These are phyloP conservation scores for Eolophus roseicapilla DNA, from an alignment of 2,113 vertebrate genomes.

Conservation along the genomic window DNA sequence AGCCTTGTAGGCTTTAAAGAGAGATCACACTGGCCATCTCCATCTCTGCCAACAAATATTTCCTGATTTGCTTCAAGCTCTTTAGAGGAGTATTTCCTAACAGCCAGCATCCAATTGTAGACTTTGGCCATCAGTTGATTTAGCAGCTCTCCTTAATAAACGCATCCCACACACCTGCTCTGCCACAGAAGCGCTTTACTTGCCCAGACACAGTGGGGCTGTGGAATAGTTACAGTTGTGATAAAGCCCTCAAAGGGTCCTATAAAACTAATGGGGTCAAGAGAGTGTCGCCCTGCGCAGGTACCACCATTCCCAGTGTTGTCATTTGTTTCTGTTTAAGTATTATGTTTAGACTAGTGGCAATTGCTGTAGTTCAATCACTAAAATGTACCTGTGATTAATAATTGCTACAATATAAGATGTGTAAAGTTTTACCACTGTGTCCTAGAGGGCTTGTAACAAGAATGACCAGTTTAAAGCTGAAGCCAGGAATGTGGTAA, in stretches of 20 bases:
- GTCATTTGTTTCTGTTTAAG: constrained; percentile 55
- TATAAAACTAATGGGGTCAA: constrained; percentile 53
- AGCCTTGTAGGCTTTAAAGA: not conserved
- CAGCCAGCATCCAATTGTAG: not conserved
- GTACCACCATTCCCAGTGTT: not conserved
- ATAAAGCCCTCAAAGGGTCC: constrained; percentile 29
- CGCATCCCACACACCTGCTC: constrained; percentile 40
- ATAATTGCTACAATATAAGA: constrained; percentile 54
- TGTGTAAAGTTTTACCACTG: constrained; percentile 57
- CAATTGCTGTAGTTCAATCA: constrained; percentile 33
- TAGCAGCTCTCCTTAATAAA: not conserved
- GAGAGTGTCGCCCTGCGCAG: not conserved
- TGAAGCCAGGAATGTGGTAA: constrained; percentile 64
- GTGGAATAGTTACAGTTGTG: not conserved
- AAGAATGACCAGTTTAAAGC: constrained; percentile 56
- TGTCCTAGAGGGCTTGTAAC: constrained; percentile 64
- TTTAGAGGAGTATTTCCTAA: not conserved
- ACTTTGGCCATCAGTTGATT: not conserved
- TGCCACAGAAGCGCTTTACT: constrained; percentile 4
- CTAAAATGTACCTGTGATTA: constrained; percentile 48
- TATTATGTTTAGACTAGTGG: constrained; percentile 10
- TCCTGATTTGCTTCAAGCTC: not conserved
- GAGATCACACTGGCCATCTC: not conserved
- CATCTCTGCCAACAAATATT: not conserved
- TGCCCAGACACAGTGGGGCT: not conserved